These are phyloP conservation scores for Cistogaster globosa DNA, from an alignment of 2,888 invertebrate genomes.

Conservation along the genomic window DNA sequence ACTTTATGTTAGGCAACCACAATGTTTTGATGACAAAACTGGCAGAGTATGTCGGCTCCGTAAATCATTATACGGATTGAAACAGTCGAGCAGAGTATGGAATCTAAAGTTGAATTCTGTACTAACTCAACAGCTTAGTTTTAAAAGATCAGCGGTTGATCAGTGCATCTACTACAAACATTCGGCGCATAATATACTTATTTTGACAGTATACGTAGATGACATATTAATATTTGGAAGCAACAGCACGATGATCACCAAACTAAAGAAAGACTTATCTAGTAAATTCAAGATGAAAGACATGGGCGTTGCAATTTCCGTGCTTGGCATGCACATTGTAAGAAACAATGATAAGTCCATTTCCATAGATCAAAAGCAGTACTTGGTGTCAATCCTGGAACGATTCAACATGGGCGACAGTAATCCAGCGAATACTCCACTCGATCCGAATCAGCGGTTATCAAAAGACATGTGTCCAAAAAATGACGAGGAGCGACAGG, in stretches of 20 bases:
- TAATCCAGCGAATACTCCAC: too few relatives aligned
- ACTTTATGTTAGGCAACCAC: constrained; percentile 24
- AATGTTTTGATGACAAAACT: constrained; percentile 10
- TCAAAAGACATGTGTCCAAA: too few relatives aligned
- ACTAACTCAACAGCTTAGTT: constrained; percentile 6
- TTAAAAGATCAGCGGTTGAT: constrained; percentile 25
- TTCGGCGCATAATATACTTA: constrained; percentile 15
- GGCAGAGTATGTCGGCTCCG: constrained; percentile 37
- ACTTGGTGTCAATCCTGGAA: constrained; percentile 42
- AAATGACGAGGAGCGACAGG: too few relatives aligned
- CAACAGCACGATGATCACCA: constrained; percentile 30
- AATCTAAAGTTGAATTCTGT: constrained; percentile 10
- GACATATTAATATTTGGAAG: constrained; percentile 64
- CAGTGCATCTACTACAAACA: constrained; percentile 28
- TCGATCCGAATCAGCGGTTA: too few relatives aligned
- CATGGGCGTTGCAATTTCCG: constrained; percentile 45
- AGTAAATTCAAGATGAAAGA: constrained; percentile 60
- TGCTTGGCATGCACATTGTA: constrained; percentile 47
- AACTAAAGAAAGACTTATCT: constrained; percentile 29
- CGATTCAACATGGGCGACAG: too few relatives aligned
- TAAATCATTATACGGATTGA: constrained; percentile 49
- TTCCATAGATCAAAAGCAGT: constrained; percentile 66
- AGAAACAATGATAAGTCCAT: constrained; percentile 6
- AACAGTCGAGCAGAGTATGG: constrained; percentile 28
- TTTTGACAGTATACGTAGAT: constrained; percentile 63